phyloP scores from a whole-genome alignment of 2,888 invertebrate genomes.

The Drosophila meridionalis region DNA sequence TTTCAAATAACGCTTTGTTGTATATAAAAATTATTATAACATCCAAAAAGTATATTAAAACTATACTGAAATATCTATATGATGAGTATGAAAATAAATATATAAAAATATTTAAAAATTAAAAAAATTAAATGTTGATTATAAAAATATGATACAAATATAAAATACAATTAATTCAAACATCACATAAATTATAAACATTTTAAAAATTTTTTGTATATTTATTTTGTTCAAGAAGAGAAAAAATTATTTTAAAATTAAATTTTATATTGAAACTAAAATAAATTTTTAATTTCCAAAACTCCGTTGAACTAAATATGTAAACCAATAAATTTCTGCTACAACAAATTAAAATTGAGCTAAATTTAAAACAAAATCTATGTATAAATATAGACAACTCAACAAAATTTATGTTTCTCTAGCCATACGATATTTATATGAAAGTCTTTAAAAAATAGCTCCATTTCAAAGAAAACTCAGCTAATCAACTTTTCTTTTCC shows the following conservation, averaged over 20 bases:
- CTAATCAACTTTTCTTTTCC: constrained; percentile 35
- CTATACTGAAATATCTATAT: no score
- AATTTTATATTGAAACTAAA: background rate
- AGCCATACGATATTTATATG: background rate
- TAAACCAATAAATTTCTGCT: background rate
- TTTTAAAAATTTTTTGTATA: no score
- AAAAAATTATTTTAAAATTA: background rate
- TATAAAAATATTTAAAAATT: no score
- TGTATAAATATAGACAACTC: background rate
- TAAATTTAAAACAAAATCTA: background rate
- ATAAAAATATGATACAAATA: no score
- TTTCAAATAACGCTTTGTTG: no score
- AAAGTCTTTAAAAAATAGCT: constrained; percentile 31
- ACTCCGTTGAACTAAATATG: background rate
- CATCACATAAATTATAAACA: no score
- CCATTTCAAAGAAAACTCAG: constrained; percentile 9
- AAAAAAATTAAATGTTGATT: no score
- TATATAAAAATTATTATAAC: no score
- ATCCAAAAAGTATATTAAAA: no score
- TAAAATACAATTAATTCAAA: no score
- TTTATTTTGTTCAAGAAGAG: no score
- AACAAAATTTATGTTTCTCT: constrained; percentile 9
- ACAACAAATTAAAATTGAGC: background rate
- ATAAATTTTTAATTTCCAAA: background rate
- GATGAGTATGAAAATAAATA: no score